phyloP scores from a whole-genome alignment of 2,113 vertebrate species.

The Epinephelus moara region DNA sequence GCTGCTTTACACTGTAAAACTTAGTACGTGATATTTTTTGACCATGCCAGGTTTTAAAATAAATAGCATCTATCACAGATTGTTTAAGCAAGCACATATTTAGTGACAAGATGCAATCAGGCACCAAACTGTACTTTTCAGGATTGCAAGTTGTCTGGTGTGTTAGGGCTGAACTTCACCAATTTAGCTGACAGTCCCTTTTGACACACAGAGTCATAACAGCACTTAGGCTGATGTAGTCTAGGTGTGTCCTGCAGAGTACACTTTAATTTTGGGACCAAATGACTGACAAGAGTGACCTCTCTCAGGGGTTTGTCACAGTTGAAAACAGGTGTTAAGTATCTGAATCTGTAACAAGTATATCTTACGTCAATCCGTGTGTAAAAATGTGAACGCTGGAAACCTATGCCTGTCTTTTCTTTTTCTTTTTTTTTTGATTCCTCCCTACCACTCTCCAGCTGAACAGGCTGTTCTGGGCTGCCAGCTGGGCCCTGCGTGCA shows the following conservation, averaged over 20 bases:
- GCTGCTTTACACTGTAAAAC: not conserved
- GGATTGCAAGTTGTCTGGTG: not conserved
- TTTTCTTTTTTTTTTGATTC: not conserved
- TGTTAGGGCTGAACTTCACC: not conserved
- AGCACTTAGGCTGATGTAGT: not conserved
- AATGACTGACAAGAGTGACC: not conserved
- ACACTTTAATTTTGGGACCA: not conserved
- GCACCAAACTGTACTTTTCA: not conserved
- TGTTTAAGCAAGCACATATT: not conserved
- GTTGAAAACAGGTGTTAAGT: constrained; percentile 2
- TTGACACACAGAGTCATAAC: not conserved
- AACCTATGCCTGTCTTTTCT: not conserved
- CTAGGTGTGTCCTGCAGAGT: not conserved
- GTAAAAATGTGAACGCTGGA: constrained; percentile 20
- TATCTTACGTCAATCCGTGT: constrained; percentile 12
- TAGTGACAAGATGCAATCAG: not conserved
- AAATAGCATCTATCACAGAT: not conserved
- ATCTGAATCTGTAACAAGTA: not conserved
- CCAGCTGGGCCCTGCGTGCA: constrained; percentile 74
- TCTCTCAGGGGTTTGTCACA: not conserved
- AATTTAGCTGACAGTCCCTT: not conserved
- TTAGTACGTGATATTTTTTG: too few species aligned
- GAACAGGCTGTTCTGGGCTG: constrained; percentile 67
- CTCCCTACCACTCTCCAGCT: constrained; percentile 45
- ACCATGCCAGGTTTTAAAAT: not conserved